phyloP scores from a whole-genome alignment of 2,888 invertebrate species.

The Zhuqinia jingwanae region DNA sequence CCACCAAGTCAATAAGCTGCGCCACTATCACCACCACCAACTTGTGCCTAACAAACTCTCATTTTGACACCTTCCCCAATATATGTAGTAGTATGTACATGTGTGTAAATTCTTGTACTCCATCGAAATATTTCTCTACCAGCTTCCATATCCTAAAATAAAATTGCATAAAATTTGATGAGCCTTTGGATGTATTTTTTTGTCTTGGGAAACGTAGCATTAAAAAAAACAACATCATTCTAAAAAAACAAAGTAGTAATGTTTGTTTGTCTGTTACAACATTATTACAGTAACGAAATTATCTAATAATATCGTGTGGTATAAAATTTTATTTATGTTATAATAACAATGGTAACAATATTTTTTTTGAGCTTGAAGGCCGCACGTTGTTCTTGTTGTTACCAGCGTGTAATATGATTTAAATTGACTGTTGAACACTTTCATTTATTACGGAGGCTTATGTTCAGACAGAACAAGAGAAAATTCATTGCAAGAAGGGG shows the following conservation, averaged over 20 bases:
- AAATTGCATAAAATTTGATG: too few relatives aligned
- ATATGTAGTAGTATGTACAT: too few relatives aligned
- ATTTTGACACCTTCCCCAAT: background rate
- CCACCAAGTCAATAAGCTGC: slow-evolving; percentile 29
- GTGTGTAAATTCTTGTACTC: background rate
- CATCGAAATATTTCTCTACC: background rate
- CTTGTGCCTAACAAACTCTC: background rate
- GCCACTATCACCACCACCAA: background rate
- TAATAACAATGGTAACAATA: background rate
- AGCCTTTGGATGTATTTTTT: too few relatives aligned
- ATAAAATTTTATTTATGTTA: too few relatives aligned
- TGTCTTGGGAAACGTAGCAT: too few relatives aligned
- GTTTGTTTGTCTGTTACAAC: too few relatives aligned
- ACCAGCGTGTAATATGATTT: slow-evolving; percentile 38
- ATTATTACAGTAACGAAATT: too few relatives aligned
- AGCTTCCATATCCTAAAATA: too few relatives aligned
- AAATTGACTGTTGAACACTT: slow-evolving; percentile 58
- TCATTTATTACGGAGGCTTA: slow-evolving; percentile 21
- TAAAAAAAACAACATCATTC: too few relatives aligned
- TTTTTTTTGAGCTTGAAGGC: background rate
- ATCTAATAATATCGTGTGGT: too few relatives aligned
- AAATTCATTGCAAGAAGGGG: too few relatives aligned
- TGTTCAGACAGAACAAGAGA: background rate
- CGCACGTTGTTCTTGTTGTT: background rate
- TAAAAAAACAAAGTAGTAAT: background rate